Evolutionary conservation across 2,113 vertebrate species (phyloP), one percentile per base, ranked within the genome.

Genomic region (Galbula dea): DNA sequence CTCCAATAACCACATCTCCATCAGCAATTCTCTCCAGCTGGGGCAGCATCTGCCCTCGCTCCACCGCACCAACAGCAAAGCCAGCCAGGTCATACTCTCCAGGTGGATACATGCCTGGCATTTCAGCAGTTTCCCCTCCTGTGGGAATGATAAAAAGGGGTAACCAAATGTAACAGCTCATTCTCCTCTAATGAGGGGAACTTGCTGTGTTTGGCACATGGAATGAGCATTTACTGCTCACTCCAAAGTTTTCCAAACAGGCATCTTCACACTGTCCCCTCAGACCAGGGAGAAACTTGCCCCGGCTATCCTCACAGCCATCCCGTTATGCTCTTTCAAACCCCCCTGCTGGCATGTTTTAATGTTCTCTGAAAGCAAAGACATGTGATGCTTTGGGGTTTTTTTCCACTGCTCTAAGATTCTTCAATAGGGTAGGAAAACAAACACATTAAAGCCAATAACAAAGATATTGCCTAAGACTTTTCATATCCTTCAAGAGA

Each of bases 101-200:
- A 0, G 97, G 90, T 15, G 96, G 94, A 45, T 99, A 99, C 93
- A 99, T 98, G 9, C 99, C 98, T 0, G 99, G 99, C 99, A 99
- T 99, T 87, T 99, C 99, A 24, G 99, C 99, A 0, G 99, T 99
- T 89, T 99, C 99, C 8, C 99, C 99, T 36, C 99, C 99, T 99
- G 58, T 48, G 34, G 26, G 30, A 81, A 32, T 12, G 12, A 78
- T n/a, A 71, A 10, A 41, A 32, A 45, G 19, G 41, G 18, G 8
- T 27, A 30, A 43, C 29, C 61, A 32, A 63, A 43, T 22, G 72
- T 22, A 34, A 41, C 1, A 0, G 18, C 65, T 78, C 37, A 46
- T 32, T 82, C 49, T 15, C 27, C 26, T 12, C 43, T 37, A 27
- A 52, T 46, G 45, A 77, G 39, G 22, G 37, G 26, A 72, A 72